Percentiles rank a stretch among this genome's conserved stretches.
Evolutionary conservation across 2,113 vertebrate genomes (phyloP).

Genomic region (Pelodiscus sinensis): DNA sequence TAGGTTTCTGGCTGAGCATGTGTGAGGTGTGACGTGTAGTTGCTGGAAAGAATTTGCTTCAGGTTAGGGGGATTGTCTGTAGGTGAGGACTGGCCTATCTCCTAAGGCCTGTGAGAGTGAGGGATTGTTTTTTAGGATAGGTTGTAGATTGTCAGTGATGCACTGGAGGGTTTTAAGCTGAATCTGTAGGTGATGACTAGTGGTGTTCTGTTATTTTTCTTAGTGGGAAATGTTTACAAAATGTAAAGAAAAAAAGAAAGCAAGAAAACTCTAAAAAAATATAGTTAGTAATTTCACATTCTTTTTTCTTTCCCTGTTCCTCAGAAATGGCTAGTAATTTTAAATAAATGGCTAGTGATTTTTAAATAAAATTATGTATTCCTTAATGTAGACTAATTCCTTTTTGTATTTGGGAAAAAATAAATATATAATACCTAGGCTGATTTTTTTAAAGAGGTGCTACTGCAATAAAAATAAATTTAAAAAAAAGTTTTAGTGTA

Average conservation of each 20-base stretch:
- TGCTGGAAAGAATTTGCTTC: no score
- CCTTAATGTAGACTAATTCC: not conserved
- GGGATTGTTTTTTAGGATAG: no score
- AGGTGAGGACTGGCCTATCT: no score
- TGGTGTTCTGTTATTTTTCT: no score
- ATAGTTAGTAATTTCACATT: not conserved
- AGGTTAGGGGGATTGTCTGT: no score
- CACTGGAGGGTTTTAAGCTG: no score
- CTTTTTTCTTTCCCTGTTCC: not conserved
- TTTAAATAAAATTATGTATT: constrained; percentile 2
- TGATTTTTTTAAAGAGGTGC: not conserved
- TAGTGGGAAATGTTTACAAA: not conserved
- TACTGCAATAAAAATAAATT: not conserved
- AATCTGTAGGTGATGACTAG: no score
- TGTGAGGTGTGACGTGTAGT: no score
- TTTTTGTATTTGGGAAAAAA: not conserved
- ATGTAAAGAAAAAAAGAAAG: not conserved
- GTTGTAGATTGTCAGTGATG: no score
- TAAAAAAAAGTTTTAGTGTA: constrained; percentile 20
- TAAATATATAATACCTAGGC: not conserved
- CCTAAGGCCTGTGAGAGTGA: no score
- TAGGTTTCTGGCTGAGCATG: no score
- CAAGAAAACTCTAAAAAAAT: not conserved
- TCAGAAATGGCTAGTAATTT: not conserved
- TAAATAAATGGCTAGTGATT: not conserved